Evolutionary conservation across 2,888 invertebrate species (phyloP).

Genomic region (Neoascia interrupta): DNA sequence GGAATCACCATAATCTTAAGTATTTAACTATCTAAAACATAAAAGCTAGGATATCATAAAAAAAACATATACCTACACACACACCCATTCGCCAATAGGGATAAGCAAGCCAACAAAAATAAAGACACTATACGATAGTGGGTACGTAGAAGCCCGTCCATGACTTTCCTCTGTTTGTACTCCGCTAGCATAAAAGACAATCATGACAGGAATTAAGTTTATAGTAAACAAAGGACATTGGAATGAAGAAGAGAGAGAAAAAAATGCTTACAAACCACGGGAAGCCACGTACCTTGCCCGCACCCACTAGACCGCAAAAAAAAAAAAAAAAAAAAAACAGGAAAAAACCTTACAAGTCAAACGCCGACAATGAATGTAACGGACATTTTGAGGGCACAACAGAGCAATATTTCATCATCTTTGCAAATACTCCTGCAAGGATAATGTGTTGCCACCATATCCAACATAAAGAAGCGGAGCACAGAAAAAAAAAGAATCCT

Average conservation of each 20-base stretch:
- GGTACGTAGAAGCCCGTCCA: constrained; percentile 25
- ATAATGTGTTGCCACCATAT: constrained; percentile 46
- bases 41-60: constrained; percentile 40
- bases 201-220: constrained; percentile 66
- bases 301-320: constrained; percentile 1
- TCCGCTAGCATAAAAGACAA: constrained; percentile 50
- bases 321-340: constrained; percentile 8
- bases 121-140: neutral
- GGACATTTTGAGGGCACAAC: constrained; percentile 54
- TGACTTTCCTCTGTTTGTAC: constrained; percentile 34
- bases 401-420: constrained; percentile 61
- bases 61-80: neutral
- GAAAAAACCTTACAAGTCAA: constrained; percentile 36
- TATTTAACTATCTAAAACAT: constrained; percentile 48
- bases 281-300: neutral
- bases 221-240: constrained; percentile 56
- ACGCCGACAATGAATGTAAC: constrained; percentile 51
- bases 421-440: constrained; percentile 51
- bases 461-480: constrained; percentile 8
- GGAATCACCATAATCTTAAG: constrained; percentile 46
- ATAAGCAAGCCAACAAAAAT: neutral
- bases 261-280: no score
- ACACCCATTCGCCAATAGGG: neutral
- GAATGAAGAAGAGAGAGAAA: constrained; percentile 13
- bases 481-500: neutral